Evolutionary conservation across 2,113 vertebrate genomes (phyloP), one percentile per base, ranked within the genome.

Genomic region (Scopus umbretta): DNA sequence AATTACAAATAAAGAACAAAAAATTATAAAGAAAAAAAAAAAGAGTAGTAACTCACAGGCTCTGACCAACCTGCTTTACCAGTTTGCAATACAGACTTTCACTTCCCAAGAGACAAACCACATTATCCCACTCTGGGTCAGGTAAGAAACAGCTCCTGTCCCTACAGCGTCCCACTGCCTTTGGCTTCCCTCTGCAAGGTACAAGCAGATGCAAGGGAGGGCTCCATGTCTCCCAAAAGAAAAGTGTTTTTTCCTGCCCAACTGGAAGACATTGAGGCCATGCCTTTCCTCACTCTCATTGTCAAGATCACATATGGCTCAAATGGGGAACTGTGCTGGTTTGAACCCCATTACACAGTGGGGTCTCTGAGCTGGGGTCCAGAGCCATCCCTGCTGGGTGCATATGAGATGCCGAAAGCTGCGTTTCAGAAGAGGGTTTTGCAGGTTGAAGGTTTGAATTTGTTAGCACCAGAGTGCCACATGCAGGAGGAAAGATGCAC

Each of bases 401-500:
- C 42, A 22, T 34, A 42, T 2, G 18, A 36, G 61, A 45, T 0
- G 36, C 0, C 0, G 40, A 62, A 38, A 25, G 42, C 42, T 55
- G 38, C 0, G 2, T 3, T 67, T 34, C 52, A 36, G 49, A 61
- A 5, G 40, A 49, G n/a, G 21, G 18, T 27, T 90, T 80, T 45
- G 40, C 52, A 61, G 63, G n/a, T 3, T 58, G 65, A 42, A 56
- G 25, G n/a, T n/a, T 72, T 91, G 63, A 50, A 45, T 94, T 92
- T 80, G 30, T 87, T 82, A 61, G 58, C 70, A 68, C 2, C 3
- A 80, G 86, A 85, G 88, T 95, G 91, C 88, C 94, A 79, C 95
- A 70, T 3, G 25, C 88, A 96, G 95, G 95, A 92, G 74, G 8
- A 87, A 32, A 92, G 73, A 34, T 0, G 32, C 45, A 86, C 30